Evolutionary conservation across 2,113 vertebrate genomes (phyloP).

Genomic region (Pteronura brasiliensis): DNA sequence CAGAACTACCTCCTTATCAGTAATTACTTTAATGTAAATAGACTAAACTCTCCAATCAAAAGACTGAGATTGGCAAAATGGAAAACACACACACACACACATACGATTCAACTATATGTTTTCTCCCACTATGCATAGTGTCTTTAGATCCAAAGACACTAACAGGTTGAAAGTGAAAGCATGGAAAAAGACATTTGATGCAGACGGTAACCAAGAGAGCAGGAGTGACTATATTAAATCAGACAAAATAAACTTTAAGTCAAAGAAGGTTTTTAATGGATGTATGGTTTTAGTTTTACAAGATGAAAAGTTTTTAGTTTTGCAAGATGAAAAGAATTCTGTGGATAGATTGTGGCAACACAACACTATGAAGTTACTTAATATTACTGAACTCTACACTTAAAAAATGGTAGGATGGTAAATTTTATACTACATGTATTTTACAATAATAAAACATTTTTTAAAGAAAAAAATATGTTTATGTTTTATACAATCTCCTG

Average conservation of each 20-base stretch:
- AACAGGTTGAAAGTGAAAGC: background rate
- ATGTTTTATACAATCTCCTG: background rate
- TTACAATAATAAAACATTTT: background rate
- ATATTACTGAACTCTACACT: background rate
- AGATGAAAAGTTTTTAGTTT: background rate
- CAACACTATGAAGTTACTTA: background rate
- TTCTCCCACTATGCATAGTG: background rate
- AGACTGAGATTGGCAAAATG: background rate
- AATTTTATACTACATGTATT: background rate
- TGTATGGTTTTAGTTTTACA: background rate
- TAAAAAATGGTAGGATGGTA: background rate
- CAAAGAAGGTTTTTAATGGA: background rate
- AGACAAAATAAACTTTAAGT: background rate
- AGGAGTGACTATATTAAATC: background rate
- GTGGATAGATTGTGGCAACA: background rate
- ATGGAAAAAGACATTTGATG: background rate
- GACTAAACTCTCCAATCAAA: slow-evolving; percentile 7
- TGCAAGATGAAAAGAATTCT: background rate
- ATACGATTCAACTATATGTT: background rate
- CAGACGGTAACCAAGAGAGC: background rate
- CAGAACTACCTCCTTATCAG: background rate
- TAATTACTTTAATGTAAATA: slow-evolving; percentile 25
- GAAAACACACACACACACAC: background rate
- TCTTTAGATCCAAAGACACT: background rate
- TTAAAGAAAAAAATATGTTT: background rate